These are phyloP conservation scores for Spisula subtruncata DNA, from an alignment of 2,888 invertebrate species.

Conservation along the genomic window DNA sequence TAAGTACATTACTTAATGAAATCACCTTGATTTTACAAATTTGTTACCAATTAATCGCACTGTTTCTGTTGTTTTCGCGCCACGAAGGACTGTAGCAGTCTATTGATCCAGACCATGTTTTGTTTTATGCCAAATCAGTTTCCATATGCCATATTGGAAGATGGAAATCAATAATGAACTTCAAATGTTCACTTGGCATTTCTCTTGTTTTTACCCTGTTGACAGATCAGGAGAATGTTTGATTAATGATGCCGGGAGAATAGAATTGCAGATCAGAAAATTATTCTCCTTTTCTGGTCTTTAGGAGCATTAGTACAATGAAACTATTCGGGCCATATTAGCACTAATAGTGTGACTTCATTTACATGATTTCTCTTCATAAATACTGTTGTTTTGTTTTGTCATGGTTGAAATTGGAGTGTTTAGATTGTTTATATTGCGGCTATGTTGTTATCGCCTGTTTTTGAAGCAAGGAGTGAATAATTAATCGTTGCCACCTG, in stretches of 20 bases:
- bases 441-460: background rate
- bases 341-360: constrained; percentile 36
- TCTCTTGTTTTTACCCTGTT: constrained; percentile 54
- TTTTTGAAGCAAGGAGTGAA: background rate
- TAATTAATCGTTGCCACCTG: no score
- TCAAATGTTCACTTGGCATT: constrained; percentile 54
- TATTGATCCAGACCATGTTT: constrained; percentile 8
- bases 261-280: constrained; percentile 38
- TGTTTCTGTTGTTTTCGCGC: background rate
- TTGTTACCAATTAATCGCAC: background rate
- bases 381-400: constrained; percentile 4
- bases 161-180: constrained; percentile 58
- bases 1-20: background rate
- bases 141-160: constrained; percentile 30
- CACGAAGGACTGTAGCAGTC: background rate
- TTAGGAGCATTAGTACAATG: constrained; percentile 6
- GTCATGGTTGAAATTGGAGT: background rate
- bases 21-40: background rate
- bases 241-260: constrained; percentile 44
- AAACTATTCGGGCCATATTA: constrained; percentile 36
- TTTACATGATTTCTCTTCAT: constrained; percentile 15
- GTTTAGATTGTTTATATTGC: background rate
- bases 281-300: constrained; percentile 19
- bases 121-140: constrained; percentile 7
- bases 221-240: constrained; percentile 42